A percentile compares a stretch with the other conserved stretches of the same genome.
Evolutionary conservation across 2,888 invertebrate genomes (phyloP).

Genomic region (Acanthosepion pharaonis): DNA sequence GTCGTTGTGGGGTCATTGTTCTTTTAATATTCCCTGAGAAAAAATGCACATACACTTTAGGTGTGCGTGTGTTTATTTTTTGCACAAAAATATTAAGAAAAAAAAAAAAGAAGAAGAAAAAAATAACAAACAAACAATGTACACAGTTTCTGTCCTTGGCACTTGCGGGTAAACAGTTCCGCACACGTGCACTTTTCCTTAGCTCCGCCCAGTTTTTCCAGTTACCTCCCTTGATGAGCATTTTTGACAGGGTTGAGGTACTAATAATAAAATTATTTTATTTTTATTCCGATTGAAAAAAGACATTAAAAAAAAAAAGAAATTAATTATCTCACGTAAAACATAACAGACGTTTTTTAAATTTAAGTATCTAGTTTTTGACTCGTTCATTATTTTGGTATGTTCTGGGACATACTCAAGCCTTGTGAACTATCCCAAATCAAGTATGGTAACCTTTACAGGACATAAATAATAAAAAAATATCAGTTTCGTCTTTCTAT

Average conservation of each 20-base stretch:
- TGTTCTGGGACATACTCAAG: no score
- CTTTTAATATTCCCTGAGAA: not conserved
- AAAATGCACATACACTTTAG: not conserved
- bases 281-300: not conserved
- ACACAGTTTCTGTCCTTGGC: slow-evolving; percentile 34
- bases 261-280: no score
- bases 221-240: not conserved
- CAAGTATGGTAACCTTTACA: no score
- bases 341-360: not conserved
- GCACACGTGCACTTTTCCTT: not conserved
- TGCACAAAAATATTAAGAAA: not conserved
- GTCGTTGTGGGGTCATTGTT: not conserved
- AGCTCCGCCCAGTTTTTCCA: not conserved
- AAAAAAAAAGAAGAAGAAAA: not conserved
- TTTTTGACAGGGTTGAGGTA: not conserved
- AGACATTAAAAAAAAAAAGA: not conserved
- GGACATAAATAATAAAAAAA: no score
- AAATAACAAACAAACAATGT: not conserved
- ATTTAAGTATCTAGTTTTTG: no score
- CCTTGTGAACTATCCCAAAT: no score
- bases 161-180: slow-evolving; percentile 7
- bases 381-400: no score
- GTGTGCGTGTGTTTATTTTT: not conserved
- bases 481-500: no score
- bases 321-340: not conserved